These are phyloP conservation scores for Neopipo cinnamomea DNA, from an alignment of 2,113 vertebrate species.

Conservation along the genomic window DNA sequence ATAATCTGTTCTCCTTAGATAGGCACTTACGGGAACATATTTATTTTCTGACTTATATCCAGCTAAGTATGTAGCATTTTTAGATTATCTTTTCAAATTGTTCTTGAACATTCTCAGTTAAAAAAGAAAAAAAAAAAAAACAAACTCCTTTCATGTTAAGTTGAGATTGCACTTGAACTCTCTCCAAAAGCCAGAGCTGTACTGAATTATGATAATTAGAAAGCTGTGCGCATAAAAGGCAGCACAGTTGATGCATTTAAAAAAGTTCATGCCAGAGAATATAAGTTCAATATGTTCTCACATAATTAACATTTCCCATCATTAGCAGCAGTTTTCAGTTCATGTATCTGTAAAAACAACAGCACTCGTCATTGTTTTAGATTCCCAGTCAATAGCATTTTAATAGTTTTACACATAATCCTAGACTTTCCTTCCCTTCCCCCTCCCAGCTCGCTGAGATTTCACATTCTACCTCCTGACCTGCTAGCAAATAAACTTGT, in stretches of 20 bases:
- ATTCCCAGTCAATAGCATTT: conserved; percentile 57
- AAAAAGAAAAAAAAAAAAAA: neutral
- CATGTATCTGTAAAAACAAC: conserved; percentile 76
- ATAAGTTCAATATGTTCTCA: conserved; percentile 83
- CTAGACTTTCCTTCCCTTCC: conserved; percentile 27
- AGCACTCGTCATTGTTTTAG: conserved; percentile 65
- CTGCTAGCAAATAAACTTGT: neutral
- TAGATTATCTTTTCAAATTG: conserved; percentile 72
- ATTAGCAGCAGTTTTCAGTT: conserved; percentile 80
- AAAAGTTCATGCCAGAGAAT: conserved; percentile 79
- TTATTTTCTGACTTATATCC: conserved; percentile 39
- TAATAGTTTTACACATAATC: conserved; percentile 64
- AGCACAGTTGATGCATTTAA: conserved; percentile 73
- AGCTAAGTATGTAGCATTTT: conserved; percentile 64
- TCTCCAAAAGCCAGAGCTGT: conserved; percentile 75
- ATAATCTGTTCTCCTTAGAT: conserved; percentile 39
- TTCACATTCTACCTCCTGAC: conserved; percentile 11
- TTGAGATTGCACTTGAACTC: conserved; percentile 78
- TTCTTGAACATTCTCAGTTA: conserved; percentile 71
- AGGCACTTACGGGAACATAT: conserved; percentile 22
- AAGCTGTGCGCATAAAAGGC: conserved; percentile 77
- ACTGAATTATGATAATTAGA: conserved; percentile 84
- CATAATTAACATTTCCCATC: conserved; percentile 82
- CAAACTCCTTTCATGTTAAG: conserved; percentile 74
- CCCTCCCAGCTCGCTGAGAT: neutral